Evolutionary conservation across 2,113 vertebrate genomes (phyloP).

Genomic region (Okapia johnstoni): DNA sequence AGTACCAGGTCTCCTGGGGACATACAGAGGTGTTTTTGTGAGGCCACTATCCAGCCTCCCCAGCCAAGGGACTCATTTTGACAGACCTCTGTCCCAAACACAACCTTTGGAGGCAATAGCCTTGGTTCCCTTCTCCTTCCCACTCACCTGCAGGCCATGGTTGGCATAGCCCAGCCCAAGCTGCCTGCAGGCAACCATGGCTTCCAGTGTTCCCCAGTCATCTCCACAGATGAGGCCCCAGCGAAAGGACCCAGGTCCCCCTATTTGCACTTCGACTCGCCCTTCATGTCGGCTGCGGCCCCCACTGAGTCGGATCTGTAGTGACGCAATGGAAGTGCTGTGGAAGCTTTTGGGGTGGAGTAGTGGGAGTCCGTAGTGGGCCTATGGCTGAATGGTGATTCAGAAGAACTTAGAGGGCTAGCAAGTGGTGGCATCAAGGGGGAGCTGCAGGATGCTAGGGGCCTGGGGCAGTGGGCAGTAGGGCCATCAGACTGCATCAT

Average conservation of each 20-base stretch:
- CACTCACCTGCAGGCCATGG: constrained; percentile 93
- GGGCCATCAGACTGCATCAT: not conserved
- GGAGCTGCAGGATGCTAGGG: not conserved
- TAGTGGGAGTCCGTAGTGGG: not conserved
- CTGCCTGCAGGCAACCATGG: constrained; percentile 94
- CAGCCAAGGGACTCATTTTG: not conserved
- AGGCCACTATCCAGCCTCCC: not conserved
- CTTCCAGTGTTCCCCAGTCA: constrained; percentile 92
- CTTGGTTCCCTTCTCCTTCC: not conserved
- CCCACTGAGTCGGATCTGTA: constrained; percentile 93
- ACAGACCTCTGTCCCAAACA: not conserved
- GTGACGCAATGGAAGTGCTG: constrained; percentile 39
- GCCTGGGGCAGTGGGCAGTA: not conserved
- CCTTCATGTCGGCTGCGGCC: constrained; percentile 93
- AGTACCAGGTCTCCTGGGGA: constrained; percentile 98
- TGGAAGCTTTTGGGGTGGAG: not conserved
- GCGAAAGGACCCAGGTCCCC: constrained; percentile 75
- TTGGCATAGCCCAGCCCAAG: constrained; percentile 95
- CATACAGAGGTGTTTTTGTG: not conserved
- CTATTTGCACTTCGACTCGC: constrained; percentile 89
- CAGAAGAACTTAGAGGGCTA: not conserved
- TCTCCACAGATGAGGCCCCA: constrained; percentile 97
- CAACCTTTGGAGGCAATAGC: not conserved
- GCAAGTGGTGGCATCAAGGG: too few relatives aligned
- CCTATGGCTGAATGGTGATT: not conserved